These are phyloP conservation scores for Andrena haemorrhoa DNA, from an alignment of 2,888 invertebrate genomes.

Conservation along the genomic window DNA sequence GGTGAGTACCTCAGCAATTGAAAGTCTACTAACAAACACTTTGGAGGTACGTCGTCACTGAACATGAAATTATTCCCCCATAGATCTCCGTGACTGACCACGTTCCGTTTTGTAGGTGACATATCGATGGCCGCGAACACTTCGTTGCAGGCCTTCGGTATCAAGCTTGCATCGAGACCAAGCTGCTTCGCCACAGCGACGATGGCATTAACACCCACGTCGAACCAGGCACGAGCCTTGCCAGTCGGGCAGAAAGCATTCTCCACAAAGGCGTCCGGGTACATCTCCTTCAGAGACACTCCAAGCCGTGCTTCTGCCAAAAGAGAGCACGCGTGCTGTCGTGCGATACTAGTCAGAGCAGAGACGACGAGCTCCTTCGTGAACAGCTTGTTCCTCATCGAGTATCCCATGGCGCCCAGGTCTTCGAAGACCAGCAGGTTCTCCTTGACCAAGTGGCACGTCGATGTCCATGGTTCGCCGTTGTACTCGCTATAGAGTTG, in stretches of 20 bases:
- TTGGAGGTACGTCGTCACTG: constrained; percentile 84
- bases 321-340: constrained; percentile 80
- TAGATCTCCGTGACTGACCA: constrained; percentile 88
- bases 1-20: constrained; percentile 89
- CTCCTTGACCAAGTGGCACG: constrained; percentile 78
- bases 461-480: constrained; percentile 77
- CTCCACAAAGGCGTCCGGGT: constrained; percentile 75
- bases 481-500: constrained; percentile 77
- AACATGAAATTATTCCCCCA: constrained; percentile 89
- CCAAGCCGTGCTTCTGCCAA: constrained; percentile 75
- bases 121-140: constrained; percentile 66
- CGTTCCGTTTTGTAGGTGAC: constrained; percentile 82
- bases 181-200: constrained; percentile 73
- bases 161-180: constrained; percentile 59
- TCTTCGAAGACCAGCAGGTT: constrained; percentile 84
- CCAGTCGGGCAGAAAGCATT: constrained; percentile 64
- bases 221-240: constrained; percentile 70
- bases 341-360: constrained; percentile 75
- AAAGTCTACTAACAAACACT: constrained; percentile 89
- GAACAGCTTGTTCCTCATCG: constrained; percentile 68
- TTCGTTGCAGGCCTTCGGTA: constrained; percentile 65
- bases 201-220: constrained; percentile 68
- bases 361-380: constrained; percentile 72
- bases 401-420: constrained; percentile 78
- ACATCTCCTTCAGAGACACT: constrained; percentile 69